A percentile compares a stretch with the other conserved stretches of the same genome.
These are phyloP conservation scores for Alloplasta piceator DNA, from an alignment of 2,888 invertebrate genomes.

Conservation along the genomic window DNA sequence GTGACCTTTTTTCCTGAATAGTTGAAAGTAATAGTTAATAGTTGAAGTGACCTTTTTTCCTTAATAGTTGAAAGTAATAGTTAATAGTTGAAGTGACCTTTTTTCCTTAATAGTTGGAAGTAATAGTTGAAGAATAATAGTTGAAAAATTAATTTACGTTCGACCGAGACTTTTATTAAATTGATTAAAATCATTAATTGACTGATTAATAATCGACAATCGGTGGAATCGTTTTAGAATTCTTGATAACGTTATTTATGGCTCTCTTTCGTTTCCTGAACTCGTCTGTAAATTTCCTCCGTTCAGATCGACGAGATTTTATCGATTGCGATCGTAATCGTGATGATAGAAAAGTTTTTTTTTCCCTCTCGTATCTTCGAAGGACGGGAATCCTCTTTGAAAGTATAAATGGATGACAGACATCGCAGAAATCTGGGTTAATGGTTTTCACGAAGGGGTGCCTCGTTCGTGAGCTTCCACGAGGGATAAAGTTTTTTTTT, in stretches of 20 bases:
- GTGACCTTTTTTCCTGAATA: too few relatives aligned
- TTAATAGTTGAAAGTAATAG: too few relatives aligned
- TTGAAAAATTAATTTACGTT: slow-evolving; percentile 4
- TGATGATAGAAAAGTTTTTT: slow-evolving; percentile 24
- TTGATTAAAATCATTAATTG: background rate
- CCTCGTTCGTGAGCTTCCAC: background rate
- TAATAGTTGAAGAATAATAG: background rate
- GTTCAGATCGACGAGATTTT: slow-evolving; percentile 12
- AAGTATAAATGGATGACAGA: slow-evolving; percentile 21
- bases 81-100: too few relatives aligned
- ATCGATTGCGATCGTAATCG: slow-evolving; percentile 25
- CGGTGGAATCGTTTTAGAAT: slow-evolving; percentile 26
- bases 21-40: too few relatives aligned
- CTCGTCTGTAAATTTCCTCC: slow-evolving; percentile 43
- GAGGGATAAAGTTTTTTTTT: slow-evolving; percentile 10
- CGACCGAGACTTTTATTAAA: too few relatives aligned
- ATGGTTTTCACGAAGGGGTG: slow-evolving; percentile 30
- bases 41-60: too few relatives aligned
- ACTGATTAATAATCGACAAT: slow-evolving; percentile 24
- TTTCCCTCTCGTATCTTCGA: background rate
- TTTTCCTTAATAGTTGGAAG: too few relatives aligned
- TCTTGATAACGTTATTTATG: slow-evolving; percentile 1
- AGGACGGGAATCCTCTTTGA: slow-evolving; percentile 14
- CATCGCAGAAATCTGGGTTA: slow-evolving; percentile 47
- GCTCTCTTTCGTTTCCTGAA: background rate